These are phyloP conservation scores for Cryptoleucopteryx plumbea DNA, from an alignment of 2,113 vertebrate genomes.

Conservation along the genomic window DNA sequence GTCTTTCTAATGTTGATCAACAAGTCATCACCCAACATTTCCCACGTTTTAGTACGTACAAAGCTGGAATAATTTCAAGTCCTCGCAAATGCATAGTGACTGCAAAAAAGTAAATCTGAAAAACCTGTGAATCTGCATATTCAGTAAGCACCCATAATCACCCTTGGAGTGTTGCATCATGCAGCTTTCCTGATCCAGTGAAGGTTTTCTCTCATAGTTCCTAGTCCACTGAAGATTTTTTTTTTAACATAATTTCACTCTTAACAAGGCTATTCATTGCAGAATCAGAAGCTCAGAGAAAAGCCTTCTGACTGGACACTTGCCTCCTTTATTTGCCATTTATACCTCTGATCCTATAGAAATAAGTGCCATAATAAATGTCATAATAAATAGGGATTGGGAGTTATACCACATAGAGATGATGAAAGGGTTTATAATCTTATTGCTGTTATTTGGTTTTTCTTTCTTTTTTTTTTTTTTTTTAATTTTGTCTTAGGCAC, in stretches of 20 bases:
- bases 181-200: not conserved
- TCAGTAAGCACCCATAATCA: not conserved
- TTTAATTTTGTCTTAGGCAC: slow-evolving; percentile 45
- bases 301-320: not conserved
- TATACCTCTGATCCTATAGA: not conserved
- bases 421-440: slow-evolving; percentile 56
- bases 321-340: not conserved
- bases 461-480: not conserved
- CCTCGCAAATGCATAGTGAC: not conserved
- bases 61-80: not conserved
- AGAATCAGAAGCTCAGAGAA: not conserved
- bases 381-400: slow-evolving; percentile 1
- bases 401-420: not conserved
- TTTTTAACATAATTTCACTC: not conserved
- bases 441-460: slow-evolving; percentile 36
- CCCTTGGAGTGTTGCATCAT: not conserved
- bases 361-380: slow-evolving; percentile 14
- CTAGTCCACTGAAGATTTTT: not conserved
- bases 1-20: accelerated
- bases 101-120: not conserved
- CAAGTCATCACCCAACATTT: not conserved
- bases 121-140: not conserved
- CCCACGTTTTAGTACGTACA: not conserved
- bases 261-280: not conserved
- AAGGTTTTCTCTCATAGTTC: not conserved